Evolutionary conservation across 1,140 invertebrate species (phyloP).

Genomic region (Drosophila subobscura): DNA sequence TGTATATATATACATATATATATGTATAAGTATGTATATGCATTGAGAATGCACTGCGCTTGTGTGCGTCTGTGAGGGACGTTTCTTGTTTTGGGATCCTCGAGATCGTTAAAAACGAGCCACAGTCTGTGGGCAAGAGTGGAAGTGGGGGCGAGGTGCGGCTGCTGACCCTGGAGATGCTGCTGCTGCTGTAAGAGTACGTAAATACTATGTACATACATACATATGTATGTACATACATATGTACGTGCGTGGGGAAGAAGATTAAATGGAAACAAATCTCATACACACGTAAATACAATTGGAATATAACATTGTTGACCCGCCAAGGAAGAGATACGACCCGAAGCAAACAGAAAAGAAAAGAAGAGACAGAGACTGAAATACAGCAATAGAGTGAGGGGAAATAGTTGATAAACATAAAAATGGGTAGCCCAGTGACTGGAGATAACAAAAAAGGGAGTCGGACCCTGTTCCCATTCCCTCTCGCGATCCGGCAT

Average conservation of each 20-base stretch:
- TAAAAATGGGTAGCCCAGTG: constrained; percentile 54
- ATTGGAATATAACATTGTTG: constrained; percentile 16
- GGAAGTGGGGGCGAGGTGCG: constrained; percentile 9
- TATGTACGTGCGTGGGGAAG: constrained; percentile 48
- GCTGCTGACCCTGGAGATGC: constrained; percentile 42
- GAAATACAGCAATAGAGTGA: constrained; percentile 2
- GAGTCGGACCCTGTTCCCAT: not conserved
- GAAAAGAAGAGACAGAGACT: constrained; percentile 1
- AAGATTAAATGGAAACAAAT: constrained; percentile 58
- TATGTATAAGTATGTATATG: not conserved
- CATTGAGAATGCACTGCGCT: constrained; percentile 9
- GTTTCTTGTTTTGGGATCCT: constrained; percentile 53
- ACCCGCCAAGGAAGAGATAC: constrained; percentile 5
- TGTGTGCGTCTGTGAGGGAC: constrained; percentile 19
- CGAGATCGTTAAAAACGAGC: constrained; percentile 51
- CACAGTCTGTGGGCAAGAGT: not conserved
- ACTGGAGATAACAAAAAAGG: constrained; percentile 47
- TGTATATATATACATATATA: constrained; percentile 1
- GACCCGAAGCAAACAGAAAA: constrained; percentile 52
- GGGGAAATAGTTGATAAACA: constrained; percentile 52
- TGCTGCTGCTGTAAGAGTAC: constrained; percentile 1
- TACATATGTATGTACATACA: no score
- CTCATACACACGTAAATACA: constrained; percentile 29
- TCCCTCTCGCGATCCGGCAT: constrained; percentile 9
- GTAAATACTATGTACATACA: no score